Evolutionary conservation across 2,888 invertebrate species (phyloP), one percentile per base, ranked within the genome.

Genomic region (Cheilosia impressa): DNA sequence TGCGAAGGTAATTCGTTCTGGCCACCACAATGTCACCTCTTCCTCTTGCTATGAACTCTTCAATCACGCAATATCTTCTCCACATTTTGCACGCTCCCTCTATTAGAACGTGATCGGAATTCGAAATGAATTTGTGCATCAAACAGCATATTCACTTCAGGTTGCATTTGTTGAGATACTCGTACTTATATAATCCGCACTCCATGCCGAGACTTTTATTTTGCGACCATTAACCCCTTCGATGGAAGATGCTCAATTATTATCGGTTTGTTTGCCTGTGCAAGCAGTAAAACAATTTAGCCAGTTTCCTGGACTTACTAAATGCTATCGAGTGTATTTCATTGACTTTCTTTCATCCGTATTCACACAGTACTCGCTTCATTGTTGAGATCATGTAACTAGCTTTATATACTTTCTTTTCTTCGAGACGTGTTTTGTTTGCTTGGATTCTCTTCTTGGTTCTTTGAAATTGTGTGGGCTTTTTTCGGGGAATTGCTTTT

Each of bases 201-300:
- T 73, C 53, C 31, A 45, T 45, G 27, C 19, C 38, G 65, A 57
- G 24, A 9, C 43, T 53, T 66, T 45, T 53, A 47, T 45, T 47
- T 22, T 45, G 60, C 58, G 79, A 66, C 19, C 66, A 41, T 80
- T 80, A 62, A 80, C 79, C 72, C 38, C 60, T 60, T 60, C 38
- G 17, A 22, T 41, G 5, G 43, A 19, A 55, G 41, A 58, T 60
- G 65, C 34, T 38, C 31, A 50, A 27, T 55, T 57, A 52, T 52
- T 52, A 65, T 24, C 19, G n/a, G 17, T 24, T 45, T 34, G 22
- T 15, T 34, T 45, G 41, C 19, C 55, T 57, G 10, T 38, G 19
- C 13, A 7, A 13, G 19, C 72, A 60, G 17, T 43, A 19, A 31
- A 6, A 7, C 19, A 38, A 5, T 52, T 53, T 6, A 24, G 17